Conservation (phyloP, 2,113 vertebrate species). For the Upupa epops region DNA sequence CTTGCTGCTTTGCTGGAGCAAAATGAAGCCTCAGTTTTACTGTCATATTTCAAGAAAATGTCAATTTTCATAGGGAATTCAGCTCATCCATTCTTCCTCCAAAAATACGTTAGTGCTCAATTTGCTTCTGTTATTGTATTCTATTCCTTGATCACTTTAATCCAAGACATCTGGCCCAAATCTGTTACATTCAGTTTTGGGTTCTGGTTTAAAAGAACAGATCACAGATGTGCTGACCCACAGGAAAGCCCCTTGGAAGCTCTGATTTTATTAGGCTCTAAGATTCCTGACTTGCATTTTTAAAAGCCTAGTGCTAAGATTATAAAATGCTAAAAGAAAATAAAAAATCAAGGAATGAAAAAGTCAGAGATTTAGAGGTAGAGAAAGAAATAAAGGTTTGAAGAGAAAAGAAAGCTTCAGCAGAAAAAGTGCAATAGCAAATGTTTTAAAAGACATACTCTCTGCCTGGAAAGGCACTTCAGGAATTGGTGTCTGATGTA, state of each 20-base stretch:
- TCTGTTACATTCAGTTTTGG: neutral
- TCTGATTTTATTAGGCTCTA: neutral
- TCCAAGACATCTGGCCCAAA: neutral
- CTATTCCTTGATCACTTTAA: conserved; percentile 9
- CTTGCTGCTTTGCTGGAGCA: neutral
- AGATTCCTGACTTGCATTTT: conserved; percentile 3
- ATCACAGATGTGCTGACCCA: neutral
- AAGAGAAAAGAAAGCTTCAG: neutral
- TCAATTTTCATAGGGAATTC: neutral
- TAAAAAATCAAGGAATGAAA: neutral
- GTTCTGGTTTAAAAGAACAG: neutral
- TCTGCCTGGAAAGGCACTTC: neutral
- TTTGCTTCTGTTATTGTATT: conserved; percentile 21
- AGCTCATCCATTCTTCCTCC: neutral
- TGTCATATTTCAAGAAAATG: neutral
- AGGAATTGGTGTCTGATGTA: neutral
- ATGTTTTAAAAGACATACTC: neutral
- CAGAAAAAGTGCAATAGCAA: neutral
- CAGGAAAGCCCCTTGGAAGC: neutral
- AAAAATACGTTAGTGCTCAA: neutral
- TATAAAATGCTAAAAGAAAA: neutral
- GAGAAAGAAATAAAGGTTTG: neutral
- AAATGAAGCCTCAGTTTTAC: neutral
- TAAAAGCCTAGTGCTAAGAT: neutral
- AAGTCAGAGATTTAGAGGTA: neutral